phyloP scores from a whole-genome alignment of 1,140 invertebrate species.

The Rhysida immarginata region DNA sequence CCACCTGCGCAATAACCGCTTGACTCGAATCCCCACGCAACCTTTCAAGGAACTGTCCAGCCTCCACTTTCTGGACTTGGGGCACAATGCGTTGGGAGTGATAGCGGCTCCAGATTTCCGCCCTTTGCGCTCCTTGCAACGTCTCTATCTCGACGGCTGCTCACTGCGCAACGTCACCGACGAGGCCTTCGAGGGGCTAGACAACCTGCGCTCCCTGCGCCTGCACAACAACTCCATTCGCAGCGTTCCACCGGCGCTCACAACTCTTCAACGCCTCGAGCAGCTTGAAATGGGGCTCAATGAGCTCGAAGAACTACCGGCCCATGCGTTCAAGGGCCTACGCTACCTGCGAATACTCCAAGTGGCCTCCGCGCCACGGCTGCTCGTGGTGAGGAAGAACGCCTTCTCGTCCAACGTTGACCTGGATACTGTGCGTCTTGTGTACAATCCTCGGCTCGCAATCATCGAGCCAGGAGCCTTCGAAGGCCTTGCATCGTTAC shows the following conservation, averaged over 20 bases:
- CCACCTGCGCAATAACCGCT: conserved; percentile 68
- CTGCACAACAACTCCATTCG: conserved; percentile 59
- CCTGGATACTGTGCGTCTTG: conserved; percentile 55
- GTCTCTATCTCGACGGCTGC: conserved; percentile 61
- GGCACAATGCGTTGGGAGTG: conserved; percentile 57
- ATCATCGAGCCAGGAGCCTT: conserved; percentile 55
- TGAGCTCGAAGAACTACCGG: conserved; percentile 47
- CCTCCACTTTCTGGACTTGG: conserved; percentile 45
- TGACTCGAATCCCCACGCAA: conserved; percentile 47
- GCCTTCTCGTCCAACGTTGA: conserved; percentile 64
- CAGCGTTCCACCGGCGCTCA: conserved; percentile 57
- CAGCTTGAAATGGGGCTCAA: conserved; percentile 68
- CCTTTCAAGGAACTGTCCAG: conserved; percentile 46
- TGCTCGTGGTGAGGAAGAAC: conserved; percentile 52
- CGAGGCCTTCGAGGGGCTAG: conserved; percentile 55
- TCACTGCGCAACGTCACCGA: conserved; percentile 56
- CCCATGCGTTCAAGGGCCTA: conserved; percentile 56
- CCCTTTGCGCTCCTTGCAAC: conserved; percentile 50
- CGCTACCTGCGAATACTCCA: conserved; percentile 56
- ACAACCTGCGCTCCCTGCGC: conserved; percentile 51
- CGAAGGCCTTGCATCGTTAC: conserved; percentile 56
- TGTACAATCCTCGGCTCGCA: conserved; percentile 54
- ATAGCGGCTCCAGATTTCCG: conserved; percentile 57
- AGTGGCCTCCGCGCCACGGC: conserved; percentile 50
- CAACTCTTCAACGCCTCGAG: conserved; percentile 52